A percentile compares a stretch with the other conserved stretches of the same genome.
phyloP scores from a whole-genome alignment of 2,113 vertebrate genomes.

The Eulemur macaco region DNA sequence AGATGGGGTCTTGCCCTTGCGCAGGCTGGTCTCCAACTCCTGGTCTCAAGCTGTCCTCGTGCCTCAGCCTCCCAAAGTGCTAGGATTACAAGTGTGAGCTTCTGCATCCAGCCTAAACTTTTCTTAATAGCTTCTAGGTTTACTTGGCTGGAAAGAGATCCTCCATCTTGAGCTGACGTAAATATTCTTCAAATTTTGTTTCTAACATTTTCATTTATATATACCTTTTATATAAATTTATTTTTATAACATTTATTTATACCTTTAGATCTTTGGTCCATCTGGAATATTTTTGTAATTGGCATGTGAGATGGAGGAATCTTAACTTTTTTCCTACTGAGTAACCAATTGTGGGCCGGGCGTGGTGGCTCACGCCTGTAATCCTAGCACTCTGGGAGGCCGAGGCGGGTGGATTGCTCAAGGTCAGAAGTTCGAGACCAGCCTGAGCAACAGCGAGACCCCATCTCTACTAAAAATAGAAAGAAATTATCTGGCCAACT shows the following conservation, averaged over 20 bases:
- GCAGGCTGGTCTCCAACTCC: background rate
- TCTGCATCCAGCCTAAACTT: background rate
- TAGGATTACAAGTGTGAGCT: no score
- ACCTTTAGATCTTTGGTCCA: background rate
- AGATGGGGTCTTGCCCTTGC: background rate
- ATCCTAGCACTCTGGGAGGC: no score
- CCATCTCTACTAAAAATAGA: no score
- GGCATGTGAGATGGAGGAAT: background rate
- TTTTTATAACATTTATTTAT: background rate
- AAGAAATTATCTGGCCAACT: no score
- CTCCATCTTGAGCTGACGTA: background rate
- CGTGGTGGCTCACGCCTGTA: no score
- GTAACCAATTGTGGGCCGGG: constrained; percentile 6
- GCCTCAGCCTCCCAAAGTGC: no score
- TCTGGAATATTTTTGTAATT: constrained; percentile 9
- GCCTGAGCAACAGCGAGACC: no score
- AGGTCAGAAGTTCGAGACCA: no score
- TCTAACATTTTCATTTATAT: background rate
- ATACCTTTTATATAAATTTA: background rate
- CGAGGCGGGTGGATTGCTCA: no score
- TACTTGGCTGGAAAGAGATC: constrained; percentile 23
- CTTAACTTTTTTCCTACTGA: constrained; percentile 29
- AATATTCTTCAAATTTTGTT: constrained; percentile 18
- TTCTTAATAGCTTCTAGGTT: constrained; percentile 20
- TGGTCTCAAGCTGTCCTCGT: background rate